A percentile compares a stretch with the other conserved stretches of the same genome.
Evolutionary conservation across 2,888 invertebrate species (phyloP).

Genomic region (Tridacna gigas): DNA sequence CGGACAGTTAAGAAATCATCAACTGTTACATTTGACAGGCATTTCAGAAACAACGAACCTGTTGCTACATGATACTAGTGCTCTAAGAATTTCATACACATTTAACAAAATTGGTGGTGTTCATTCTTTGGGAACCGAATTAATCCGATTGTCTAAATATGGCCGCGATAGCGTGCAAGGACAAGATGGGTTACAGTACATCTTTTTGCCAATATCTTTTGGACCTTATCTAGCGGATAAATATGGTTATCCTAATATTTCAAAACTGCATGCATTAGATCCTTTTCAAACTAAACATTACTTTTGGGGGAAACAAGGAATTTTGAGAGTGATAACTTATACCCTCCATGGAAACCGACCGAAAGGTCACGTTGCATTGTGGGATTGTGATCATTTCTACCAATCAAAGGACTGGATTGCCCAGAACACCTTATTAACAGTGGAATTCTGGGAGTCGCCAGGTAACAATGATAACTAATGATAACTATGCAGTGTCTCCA

Average conservation of each 20-base stretch:
- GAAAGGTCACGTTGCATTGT: constrained; percentile 82
- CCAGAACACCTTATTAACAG: constrained; percentile 78
- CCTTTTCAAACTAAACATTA: constrained; percentile 76
- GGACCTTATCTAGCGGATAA: constrained; percentile 82
- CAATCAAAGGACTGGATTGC: constrained; percentile 82
- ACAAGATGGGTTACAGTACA: constrained; percentile 77
- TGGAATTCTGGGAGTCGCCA: constrained; percentile 84
- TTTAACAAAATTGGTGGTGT: constrained; percentile 80
- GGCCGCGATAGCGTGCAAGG: constrained; percentile 81
- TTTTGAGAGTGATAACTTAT: constrained; percentile 82
- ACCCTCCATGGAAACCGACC: constrained; percentile 78
- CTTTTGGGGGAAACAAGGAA: constrained; percentile 82
- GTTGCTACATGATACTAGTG: constrained; percentile 81
- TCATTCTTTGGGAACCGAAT: constrained; percentile 79
- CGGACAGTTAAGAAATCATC: constrained; percentile 76
- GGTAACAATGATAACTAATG: constrained; percentile 73
- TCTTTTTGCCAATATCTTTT: constrained; percentile 82
- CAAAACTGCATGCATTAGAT: constrained; percentile 76
- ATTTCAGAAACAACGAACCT: constrained; percentile 62
- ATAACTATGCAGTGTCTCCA: too few relatives aligned
- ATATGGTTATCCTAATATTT: constrained; percentile 81
- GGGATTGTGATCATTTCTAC: constrained; percentile 83
- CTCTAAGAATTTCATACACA: constrained; percentile 80
- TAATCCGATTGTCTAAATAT: constrained; percentile 78
- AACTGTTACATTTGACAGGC: constrained; percentile 75